Percentiles rank a stretch among this genome's conserved stretches.
Evolutionary conservation across 1,140 invertebrate species (phyloP).

Genomic region (Dendroctonus valens): DNA sequence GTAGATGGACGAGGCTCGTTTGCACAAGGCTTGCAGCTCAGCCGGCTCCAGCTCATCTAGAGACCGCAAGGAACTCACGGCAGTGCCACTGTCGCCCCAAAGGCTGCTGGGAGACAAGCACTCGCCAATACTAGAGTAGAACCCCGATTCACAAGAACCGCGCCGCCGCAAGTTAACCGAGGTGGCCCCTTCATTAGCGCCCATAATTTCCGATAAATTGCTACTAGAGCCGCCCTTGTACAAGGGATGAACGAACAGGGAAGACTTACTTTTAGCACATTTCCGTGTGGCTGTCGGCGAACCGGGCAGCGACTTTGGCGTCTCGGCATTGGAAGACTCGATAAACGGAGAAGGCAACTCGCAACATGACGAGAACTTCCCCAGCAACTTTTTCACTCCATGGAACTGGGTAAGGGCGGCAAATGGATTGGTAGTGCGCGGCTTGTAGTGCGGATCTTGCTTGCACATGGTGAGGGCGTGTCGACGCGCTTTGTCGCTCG

Average conservation of each 20-base stretch:
- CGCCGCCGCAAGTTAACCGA: slow-evolving; percentile 59
- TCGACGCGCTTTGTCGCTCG: slow-evolving; percentile 73
- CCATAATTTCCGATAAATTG: slow-evolving; percentile 46
- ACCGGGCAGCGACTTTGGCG: slow-evolving; percentile 54
- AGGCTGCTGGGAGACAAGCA: slow-evolving; percentile 50
- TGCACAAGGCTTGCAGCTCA: slow-evolving; percentile 56
- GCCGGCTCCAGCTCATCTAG: slow-evolving; percentile 59
- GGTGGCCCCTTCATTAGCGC: slow-evolving; percentile 37
- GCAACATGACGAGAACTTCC: slow-evolving; percentile 73
- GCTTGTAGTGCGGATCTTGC: slow-evolving; percentile 75
- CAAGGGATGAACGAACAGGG: slow-evolving; percentile 51
- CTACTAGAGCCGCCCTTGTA: slow-evolving; percentile 51
- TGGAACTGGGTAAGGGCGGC: slow-evolving; percentile 63
- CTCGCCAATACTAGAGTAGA: slow-evolving; percentile 69
- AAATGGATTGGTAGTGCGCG: slow-evolving; percentile 69
- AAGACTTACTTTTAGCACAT: slow-evolving; percentile 36
- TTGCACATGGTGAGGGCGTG: slow-evolving; percentile 71
- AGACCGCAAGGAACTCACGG: slow-evolving; percentile 58
- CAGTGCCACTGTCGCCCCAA: slow-evolving; percentile 50
- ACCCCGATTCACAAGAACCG: slow-evolving; percentile 86
- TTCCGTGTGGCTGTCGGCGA: slow-evolving; percentile 52
- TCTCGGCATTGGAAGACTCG: slow-evolving; percentile 46
- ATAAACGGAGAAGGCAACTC: slow-evolving; percentile 66
- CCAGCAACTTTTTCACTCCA: slow-evolving; percentile 76
- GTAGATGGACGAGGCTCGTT: slow-evolving; percentile 78